Evolutionary conservation across 2,797 vertebrate genomes (phyloP), one percentile per base, ranked within the genome.

Genomic region (Pteropus rufus): DNA sequence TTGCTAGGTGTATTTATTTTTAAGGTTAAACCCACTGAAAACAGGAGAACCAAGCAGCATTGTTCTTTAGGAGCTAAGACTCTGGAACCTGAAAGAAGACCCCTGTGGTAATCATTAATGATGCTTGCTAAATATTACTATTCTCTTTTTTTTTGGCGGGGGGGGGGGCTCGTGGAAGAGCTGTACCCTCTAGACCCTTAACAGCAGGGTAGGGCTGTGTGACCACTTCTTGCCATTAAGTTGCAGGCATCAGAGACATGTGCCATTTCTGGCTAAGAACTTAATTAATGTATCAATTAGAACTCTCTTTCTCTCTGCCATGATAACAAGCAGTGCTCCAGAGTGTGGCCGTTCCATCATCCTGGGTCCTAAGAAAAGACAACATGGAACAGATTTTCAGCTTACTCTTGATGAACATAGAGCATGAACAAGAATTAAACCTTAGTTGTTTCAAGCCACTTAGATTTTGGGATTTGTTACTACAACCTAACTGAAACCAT

Each of bases 1-100:
- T 83, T 56, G 15, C 56, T 88, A 41, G 5, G 5, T 52, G 44
- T 65, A 41, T 90, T 92, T 87, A 88, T 75, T 81, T 16, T 76
- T 94, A 82, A 58, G n/a, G 1, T 75, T 88, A 79, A 94, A 34
- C 19, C 18, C 36, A 90, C 18, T 77, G 81, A 89, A 89, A 94
- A 41, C 18, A 84, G 19, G 73, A 72, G 16, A 15, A 87, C 31
- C 1, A 69, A 75, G 12, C 6, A 93, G 36, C 5, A 56, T 86
- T 86, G 60, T 10, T 4, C 1, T 24, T 88, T 4, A 58, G n/a
- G 52, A 88, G 14, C 41, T 91, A 83, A 91, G 12, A 60, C 29
- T 79, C n/a, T 87, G 29, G 49, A 94, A 79, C 3, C 41, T 91
- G 23, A 16, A 72, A 49, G 67, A 83, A 41, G 21, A n/a, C 3